Conservation (phyloP, 2,797 vertebrate genomes). For the Mus spretus region DNA sequence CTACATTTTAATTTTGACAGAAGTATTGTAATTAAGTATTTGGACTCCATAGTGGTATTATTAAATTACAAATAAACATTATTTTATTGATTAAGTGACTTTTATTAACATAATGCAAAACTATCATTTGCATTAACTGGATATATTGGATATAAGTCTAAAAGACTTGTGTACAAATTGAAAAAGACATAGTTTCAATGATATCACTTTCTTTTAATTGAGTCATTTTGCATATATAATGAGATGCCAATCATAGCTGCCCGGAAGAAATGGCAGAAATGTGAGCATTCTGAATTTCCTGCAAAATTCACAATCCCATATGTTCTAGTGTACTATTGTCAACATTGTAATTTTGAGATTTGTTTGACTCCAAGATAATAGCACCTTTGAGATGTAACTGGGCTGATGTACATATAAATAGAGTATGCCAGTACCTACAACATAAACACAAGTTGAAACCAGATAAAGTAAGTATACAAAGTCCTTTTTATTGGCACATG, state of each 20-base stretch:
- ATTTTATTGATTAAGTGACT: neutral
- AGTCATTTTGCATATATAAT: conserved; percentile 15
- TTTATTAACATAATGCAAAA: conserved; percentile 12
- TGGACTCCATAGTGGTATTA: neutral
- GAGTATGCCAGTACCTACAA: neutral
- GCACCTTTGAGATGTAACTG: neutral
- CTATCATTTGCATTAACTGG: neutral
- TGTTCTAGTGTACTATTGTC: neutral
- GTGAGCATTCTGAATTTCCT: neutral
- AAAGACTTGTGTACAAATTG: conserved; percentile 8
- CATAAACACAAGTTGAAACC: neutral
- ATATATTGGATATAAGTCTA: neutral
- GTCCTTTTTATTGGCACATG: neutral
- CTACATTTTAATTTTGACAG: neutral
- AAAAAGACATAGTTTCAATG: neutral
- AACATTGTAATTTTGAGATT: neutral
- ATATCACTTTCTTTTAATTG: conserved; percentile 4
- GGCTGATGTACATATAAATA: neutral
- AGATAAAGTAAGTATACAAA: neutral
- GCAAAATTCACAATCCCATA: neutral
- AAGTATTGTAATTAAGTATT: conserved; percentile 13
- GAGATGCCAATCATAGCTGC: neutral
- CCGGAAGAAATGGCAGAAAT: neutral
- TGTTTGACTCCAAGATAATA: neutral
- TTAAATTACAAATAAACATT: conserved; percentile 24